A percentile compares a stretch with the other conserved stretches of the same genome.
Conservation (phyloP, 2,113 vertebrate genomes). For the Oxyura jamaicensis region DNA sequence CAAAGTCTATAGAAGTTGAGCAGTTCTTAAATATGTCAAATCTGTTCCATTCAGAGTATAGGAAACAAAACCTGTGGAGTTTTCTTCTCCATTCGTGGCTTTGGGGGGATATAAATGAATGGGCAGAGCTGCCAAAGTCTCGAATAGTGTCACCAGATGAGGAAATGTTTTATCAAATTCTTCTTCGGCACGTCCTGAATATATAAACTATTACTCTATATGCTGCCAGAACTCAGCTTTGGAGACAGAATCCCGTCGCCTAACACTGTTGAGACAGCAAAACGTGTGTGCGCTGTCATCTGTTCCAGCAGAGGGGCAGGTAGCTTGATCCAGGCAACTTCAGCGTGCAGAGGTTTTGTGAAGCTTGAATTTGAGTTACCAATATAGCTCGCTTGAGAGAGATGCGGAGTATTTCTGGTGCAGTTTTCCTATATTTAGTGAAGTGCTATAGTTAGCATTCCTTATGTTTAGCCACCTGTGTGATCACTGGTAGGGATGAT, state of each 20-base stretch:
- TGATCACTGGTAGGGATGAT: not conserved
- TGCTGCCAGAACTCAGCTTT: not conserved
- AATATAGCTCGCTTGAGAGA: not conserved
- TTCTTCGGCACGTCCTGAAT: not conserved
- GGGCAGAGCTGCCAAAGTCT: not conserved
- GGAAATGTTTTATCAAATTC: not conserved
- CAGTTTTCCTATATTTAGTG: not conserved
- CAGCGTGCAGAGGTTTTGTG: not conserved
- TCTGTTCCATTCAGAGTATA: not conserved
- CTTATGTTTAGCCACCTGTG: slow-evolving; percentile 37
- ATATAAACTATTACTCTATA: not conserved
- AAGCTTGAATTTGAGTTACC: not conserved
- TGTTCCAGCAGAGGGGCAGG: not conserved
- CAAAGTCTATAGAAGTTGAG: too few relatives aligned
- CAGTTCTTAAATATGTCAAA: not conserved
- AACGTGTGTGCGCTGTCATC: not conserved
- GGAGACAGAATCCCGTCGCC: not conserved
- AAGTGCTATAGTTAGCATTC: not conserved
- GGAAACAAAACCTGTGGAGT: not conserved
- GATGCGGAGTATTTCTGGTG: not conserved
- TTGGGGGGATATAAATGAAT: not conserved
- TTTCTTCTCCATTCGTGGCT: not conserved
- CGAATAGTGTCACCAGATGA: not conserved
- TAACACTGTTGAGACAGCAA: not conserved
- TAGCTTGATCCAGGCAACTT: not conserved